A percentile compares a stretch with the other conserved stretches of the same genome.
phyloP scores from a whole-genome alignment of 2,888 invertebrate genomes.

The Nasonia oneida region DNA sequence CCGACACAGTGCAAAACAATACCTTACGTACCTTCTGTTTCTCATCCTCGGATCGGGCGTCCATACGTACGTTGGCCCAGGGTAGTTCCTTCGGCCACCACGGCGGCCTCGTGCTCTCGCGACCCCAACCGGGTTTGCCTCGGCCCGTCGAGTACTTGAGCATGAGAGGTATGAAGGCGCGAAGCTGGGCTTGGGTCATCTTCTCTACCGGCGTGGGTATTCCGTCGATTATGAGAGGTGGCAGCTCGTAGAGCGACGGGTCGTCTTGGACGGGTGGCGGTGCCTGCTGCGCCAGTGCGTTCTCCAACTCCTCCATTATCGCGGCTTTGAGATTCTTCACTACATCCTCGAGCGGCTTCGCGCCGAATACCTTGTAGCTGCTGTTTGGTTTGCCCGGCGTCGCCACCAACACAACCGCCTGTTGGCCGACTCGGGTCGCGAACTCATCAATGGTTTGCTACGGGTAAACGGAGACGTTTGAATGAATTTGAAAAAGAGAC shows the following conservation, averaged over 20 bases:
- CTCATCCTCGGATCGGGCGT: slow-evolving; percentile 96
- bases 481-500: not conserved
- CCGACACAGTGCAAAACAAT: slow-evolving; percentile 21
- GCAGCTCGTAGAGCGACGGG: slow-evolving; percentile 96
- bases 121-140: slow-evolving; percentile 98
- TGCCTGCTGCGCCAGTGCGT: slow-evolving; percentile 94
- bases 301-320: slow-evolving; percentile 97
- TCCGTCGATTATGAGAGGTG: slow-evolving; percentile 97
- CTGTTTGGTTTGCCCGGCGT: slow-evolving; percentile 98
- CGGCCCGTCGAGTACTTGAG: slow-evolving; percentile 97
- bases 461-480: slow-evolving; percentile 58
- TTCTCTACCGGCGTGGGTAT: slow-evolving; percentile 99
- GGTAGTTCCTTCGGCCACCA: slow-evolving; percentile 99
- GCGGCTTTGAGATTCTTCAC: slow-evolving; percentile 93
- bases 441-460: slow-evolving; percentile 98
- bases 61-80: slow-evolving; percentile 99
- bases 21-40: slow-evolving; percentile 90
- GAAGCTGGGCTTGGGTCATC: slow-evolving; percentile 98
- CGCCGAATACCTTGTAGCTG: slow-evolving; percentile 97
- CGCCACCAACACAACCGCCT: slow-evolving; percentile 96
- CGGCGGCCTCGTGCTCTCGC: slow-evolving; percentile 95
- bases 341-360: slow-evolving; percentile 97
- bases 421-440: slow-evolving; percentile 97
- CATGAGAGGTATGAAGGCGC: slow-evolving; percentile 98
- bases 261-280: slow-evolving; percentile 93